Evolutionary conservation across 2,888 invertebrate species (phyloP).

Genomic region (Congeria kusceri): DNA sequence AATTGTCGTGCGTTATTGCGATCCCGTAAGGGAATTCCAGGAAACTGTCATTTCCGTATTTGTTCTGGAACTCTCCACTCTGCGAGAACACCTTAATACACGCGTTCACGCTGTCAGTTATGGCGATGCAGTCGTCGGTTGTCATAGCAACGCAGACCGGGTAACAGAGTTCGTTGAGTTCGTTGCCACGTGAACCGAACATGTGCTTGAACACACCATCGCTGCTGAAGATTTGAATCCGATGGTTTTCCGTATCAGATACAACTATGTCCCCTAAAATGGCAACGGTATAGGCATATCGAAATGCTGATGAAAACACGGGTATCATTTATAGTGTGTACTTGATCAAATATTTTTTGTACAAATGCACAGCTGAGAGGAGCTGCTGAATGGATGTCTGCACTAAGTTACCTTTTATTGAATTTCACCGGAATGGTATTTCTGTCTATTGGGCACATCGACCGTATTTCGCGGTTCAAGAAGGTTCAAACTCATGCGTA

Average conservation of each 20-base stretch:
- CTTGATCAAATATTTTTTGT: too few relatives aligned
- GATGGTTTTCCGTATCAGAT: constrained; percentile 82
- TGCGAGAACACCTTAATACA: constrained; percentile 79
- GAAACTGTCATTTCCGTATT: constrained; percentile 69
- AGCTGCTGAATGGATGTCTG: too few relatives aligned
- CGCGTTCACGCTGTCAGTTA: constrained; percentile 83
- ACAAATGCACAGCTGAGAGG: too few relatives aligned
- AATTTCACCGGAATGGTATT: too few relatives aligned
- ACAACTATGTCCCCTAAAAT: constrained; percentile 81
- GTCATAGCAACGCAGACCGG: constrained; percentile 81
- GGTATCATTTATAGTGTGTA: too few relatives aligned
- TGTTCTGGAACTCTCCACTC: constrained; percentile 73
- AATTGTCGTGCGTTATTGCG: constrained; percentile 75
- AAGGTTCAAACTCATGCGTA: too few relatives aligned
- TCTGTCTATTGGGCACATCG: too few relatives aligned
- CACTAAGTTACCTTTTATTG: too few relatives aligned
- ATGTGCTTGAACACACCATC: constrained; percentile 79
- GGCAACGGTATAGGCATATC: too few relatives aligned
- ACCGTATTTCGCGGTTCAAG: too few relatives aligned
- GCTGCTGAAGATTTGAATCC: constrained; percentile 80
- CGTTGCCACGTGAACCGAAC: constrained; percentile 78
- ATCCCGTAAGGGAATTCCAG: constrained; percentile 81
- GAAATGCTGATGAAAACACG: too few relatives aligned
- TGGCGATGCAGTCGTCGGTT: constrained; percentile 76
- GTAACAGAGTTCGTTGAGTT: constrained; percentile 77